Percentiles rank a stretch among this genome's conserved stretches.
These are phyloP conservation scores for Sebastes oblongus DNA, from an alignment of 2,797 vertebrate species.

Conservation along the genomic window DNA sequence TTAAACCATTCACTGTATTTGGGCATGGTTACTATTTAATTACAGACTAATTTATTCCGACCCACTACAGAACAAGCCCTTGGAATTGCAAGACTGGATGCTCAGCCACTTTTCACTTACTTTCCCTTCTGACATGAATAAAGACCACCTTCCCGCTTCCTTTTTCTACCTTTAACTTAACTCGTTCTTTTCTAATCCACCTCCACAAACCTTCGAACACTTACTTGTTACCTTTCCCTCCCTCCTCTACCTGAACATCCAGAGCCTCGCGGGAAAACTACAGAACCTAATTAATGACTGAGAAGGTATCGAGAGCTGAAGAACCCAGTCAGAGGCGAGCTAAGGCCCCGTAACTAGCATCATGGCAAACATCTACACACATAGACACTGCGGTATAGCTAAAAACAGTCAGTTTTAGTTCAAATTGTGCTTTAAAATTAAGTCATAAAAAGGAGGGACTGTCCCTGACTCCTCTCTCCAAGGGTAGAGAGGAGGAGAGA, in stretches of 20 bases:
- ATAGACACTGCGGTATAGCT: constrained; percentile 33
- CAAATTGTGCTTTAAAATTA: constrained; percentile 75
- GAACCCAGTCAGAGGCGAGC: constrained; percentile 31
- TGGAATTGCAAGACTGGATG: constrained; percentile 44
- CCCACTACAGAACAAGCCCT: constrained; percentile 54
- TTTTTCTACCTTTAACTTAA: not conserved
- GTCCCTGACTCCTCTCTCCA: constrained; percentile 19
- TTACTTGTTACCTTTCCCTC: constrained; percentile 15
- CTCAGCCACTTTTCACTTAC: constrained; percentile 7
- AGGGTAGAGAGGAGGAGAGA: constrained; percentile 24
- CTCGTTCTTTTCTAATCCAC: constrained; percentile 26
- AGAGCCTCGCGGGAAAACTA: constrained; percentile 40
- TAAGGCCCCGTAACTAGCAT: constrained; percentile 62
- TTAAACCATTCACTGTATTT: not conserved
- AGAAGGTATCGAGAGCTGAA: constrained; percentile 9
- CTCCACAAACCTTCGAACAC: constrained; percentile 59
- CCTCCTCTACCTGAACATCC: constrained; percentile 24
- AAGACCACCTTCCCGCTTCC: not conserved
- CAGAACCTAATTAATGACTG: not conserved
- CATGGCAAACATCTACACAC: constrained; percentile 37
- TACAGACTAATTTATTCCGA: constrained; percentile 24
- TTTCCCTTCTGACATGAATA: not conserved
- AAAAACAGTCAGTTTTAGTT: constrained; percentile 63
- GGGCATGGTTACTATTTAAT: not conserved
- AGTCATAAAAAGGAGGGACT: constrained; percentile 49